Base-by-base conservation (phyloP, 1,140 invertebrate species). In the Drosophila ogumai region DNA sequence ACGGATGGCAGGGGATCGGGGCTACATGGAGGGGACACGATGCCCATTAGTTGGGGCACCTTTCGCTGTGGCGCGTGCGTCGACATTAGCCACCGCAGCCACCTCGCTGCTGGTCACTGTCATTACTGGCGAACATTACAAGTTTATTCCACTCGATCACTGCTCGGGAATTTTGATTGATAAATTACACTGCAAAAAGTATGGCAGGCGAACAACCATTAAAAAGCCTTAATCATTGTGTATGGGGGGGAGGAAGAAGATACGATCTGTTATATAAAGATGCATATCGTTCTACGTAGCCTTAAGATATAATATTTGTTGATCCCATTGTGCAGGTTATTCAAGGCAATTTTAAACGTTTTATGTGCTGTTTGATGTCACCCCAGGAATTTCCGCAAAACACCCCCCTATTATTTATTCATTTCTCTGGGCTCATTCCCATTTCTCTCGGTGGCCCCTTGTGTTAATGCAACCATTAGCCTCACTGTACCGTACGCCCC, bases 11-110 rank as follows among this genome's bases (percentile, higher is more conserved):
- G 25, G 34, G 36, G 64, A 25, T 54, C 17, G 31, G 54, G 28
- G 25, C 6, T 31, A 17, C 28, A 34, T 12, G 38, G 19, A 19
- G 57, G 36, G 50, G 57, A 22, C 52, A 36, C 50, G 32, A 25
- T 19, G 57, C 32, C 74, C 74, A 76, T 76, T 76, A 67, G 72
- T 36, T 49, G 50, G 32, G 40, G 78, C 78, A 86, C 82, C 82
- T 85, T 85, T 85, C 82, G 82, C 74, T 75, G 75, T 73, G 77
- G 49, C 77, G 73, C 81, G 81, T 85, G 81, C 81, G 77, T 81
- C 81, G 81, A 72, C 81, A 80, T 76, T 82, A 22, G 71, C 56
- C 13, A 10, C 46, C 10, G 28, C 55, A 44, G 34, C 15, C 52
- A 34, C 56, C 6, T 6, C 49, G 25, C 36, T 13, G 38, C 38